Base-by-base conservation (phyloP, 2,888 invertebrate genomes). In the Strigamia maritima region DNA sequence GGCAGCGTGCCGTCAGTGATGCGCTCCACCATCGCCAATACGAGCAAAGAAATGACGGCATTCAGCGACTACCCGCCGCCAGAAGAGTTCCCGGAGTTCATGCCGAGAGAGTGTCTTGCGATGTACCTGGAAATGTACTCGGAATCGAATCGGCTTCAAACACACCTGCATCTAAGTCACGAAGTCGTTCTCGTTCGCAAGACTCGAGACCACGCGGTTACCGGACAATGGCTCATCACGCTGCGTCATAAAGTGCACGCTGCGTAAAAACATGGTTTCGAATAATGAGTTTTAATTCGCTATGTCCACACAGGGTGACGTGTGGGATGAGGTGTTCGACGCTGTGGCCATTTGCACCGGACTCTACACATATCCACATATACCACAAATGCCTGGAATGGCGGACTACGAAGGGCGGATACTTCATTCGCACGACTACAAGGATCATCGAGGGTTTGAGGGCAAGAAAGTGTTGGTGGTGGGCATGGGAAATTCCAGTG, bases 61-160 rank as follows among this genome's bases (percentile, higher is more conserved):
- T 86, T 84, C 82, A 85, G 85, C 77, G 85, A 88, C 82, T 88
- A 79, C 22, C 80, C 80, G 1, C 75, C 87, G 81, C 87, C 87
- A 0, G 85, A 83, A 35, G 82, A 86, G 19, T 86, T 84, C 80
- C 85, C 87, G 28, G 85, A 85, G 79, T 88, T 85, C 82, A 85
- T 88, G 84, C 86, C 86, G 79, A 86, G 88, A 80, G 80, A 79
- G 60, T 82, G 84, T 80, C 84, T 84, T n/a, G 79, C 85, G n/a
- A 82, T 83, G 78, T 87, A 87, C 82, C 84, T 86, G 74, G 81
- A 81, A 35, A 77, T 83, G 81, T 86, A 86, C 81, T 84, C 85
- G 2, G 82, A 83, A 0, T 81, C 83, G 79, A 86, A 85, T 80
- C 81, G 82, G 79, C 83, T 86, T n/a, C 31, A 80, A 22, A 81